phyloP scores from a whole-genome alignment of 2,888 invertebrate species.

The Aleiodes leptofemur region DNA sequence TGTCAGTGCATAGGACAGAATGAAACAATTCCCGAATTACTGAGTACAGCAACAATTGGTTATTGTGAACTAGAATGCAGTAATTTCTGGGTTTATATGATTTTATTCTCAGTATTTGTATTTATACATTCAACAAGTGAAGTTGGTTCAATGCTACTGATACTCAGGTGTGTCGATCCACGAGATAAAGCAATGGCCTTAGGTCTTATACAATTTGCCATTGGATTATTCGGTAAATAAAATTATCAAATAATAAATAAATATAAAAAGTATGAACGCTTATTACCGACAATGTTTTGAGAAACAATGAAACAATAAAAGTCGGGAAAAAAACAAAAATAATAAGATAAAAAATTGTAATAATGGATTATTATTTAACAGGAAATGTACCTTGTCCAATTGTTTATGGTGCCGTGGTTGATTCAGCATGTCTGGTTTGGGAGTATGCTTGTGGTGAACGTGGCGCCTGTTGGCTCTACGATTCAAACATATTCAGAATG shows the following conservation, averaged over 20 bases:
- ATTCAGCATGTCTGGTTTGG: slow-evolving; percentile 93
- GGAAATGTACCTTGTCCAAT: slow-evolving; percentile 97
- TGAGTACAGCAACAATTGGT: slow-evolving; percentile 83
- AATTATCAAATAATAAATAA: slow-evolving; percentile 41
- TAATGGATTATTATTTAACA: slow-evolving; percentile 59
- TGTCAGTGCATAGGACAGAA: slow-evolving; percentile 76
- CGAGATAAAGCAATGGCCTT: slow-evolving; percentile 96
- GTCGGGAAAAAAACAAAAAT: not conserved
- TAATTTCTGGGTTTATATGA: slow-evolving; percentile 87
- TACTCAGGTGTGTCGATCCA: slow-evolving; percentile 93
- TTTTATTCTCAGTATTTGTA: slow-evolving; percentile 90
- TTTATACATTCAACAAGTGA: slow-evolving; percentile 95
- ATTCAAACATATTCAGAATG: slow-evolving; percentile 87
- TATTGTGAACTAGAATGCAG: slow-evolving; percentile 88
- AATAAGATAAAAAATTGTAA: not conserved
- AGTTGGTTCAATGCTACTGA: slow-evolving; percentile 92
- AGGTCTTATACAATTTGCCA: slow-evolving; percentile 94
- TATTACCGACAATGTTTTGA: too few relatives aligned
- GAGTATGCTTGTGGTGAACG: slow-evolving; percentile 87
- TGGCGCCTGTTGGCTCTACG: slow-evolving; percentile 93
- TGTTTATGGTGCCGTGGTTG: slow-evolving; percentile 93
- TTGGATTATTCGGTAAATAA: slow-evolving; percentile 86
- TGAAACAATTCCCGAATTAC: slow-evolving; percentile 59
- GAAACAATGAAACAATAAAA: too few relatives aligned
- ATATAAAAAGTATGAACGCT: not conserved